Evolutionary conservation across 1,140 invertebrate genomes (phyloP).

Genomic region (Achatina immaculata): DNA sequence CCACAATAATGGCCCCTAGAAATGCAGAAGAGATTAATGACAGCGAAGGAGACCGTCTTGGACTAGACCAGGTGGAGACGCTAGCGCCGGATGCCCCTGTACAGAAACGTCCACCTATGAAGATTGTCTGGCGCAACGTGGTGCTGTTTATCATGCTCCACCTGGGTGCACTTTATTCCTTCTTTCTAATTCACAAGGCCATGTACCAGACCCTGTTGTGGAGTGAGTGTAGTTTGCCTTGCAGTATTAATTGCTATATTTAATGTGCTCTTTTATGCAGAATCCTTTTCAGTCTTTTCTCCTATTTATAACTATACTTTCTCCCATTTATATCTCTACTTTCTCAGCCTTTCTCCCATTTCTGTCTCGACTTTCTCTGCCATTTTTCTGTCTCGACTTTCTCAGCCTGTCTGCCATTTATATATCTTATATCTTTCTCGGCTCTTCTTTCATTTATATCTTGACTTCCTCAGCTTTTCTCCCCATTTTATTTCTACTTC

Average conservation of each 20-base stretch:
- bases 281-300: no score
- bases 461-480: no score
- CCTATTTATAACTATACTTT: no score
- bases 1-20: slow-evolving; percentile 43
- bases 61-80: slow-evolving; percentile 39
- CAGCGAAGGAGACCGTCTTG: slow-evolving; percentile 37
- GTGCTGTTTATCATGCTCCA: slow-evolving; percentile 88
- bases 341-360: no score
- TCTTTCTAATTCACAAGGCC: slow-evolving; percentile 85
- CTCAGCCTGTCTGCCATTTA: no score
- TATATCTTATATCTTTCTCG: no score
- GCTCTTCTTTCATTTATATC: no score
- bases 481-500: no score
- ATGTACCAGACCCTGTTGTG: slow-evolving; percentile 83
- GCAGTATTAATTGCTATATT: not conserved
- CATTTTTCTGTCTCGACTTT: no score
- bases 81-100: slow-evolving; percentile 37
- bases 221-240: slow-evolving; percentile 76
- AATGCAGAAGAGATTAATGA: slow-evolving; percentile 37
- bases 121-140: slow-evolving; percentile 95
- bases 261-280: no score
- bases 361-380: no score
- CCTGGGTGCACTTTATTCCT: slow-evolving; percentile 85
- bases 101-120: slow-evolving; percentile 48
- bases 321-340: no score